Evolutionary conservation across 1,140 invertebrate genomes (phyloP).

Genomic region (Drosophila setifemur): DNA sequence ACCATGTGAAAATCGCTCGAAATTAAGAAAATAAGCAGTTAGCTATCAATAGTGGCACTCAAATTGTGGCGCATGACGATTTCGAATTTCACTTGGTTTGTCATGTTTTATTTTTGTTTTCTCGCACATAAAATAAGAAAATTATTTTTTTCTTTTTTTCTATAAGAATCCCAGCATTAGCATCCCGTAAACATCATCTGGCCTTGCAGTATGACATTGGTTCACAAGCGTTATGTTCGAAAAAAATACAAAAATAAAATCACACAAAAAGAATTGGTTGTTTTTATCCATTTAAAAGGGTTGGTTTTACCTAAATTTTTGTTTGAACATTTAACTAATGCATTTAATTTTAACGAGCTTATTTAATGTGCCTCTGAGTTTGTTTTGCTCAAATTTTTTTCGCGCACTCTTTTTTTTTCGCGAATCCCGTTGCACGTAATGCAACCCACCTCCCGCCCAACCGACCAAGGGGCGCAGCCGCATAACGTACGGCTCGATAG

Average conservation of each 20-base stretch:
- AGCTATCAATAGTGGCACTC: not conserved
- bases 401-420: no score
- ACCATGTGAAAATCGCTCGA: conserved; percentile 50
- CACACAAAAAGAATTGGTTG: not conserved
- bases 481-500: no score
- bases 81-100: not conserved
- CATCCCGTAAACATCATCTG: conserved; percentile 20
- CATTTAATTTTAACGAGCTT: conserved; percentile 42
- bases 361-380: conserved; percentile 41
- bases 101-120: conserved; percentile 29
- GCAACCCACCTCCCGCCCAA: no score
- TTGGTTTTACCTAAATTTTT: conserved; percentile 6
- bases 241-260: conserved; percentile 15
- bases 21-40: conserved; percentile 65
- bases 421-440: no score
- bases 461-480: no score
- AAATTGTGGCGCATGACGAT: not conserved
- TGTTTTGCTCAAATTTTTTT: not conserved
- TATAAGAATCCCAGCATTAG: no score
- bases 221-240: conserved; percentile 70
- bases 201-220: conserved; percentile 66
- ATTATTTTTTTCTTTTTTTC: no score
- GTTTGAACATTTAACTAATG: conserved; percentile 32
- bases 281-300: no score
- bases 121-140: not conserved